phyloP scores from a whole-genome alignment of 1,140 invertebrate species.

The Pachyrhynchus sulphureomaculatus region DNA sequence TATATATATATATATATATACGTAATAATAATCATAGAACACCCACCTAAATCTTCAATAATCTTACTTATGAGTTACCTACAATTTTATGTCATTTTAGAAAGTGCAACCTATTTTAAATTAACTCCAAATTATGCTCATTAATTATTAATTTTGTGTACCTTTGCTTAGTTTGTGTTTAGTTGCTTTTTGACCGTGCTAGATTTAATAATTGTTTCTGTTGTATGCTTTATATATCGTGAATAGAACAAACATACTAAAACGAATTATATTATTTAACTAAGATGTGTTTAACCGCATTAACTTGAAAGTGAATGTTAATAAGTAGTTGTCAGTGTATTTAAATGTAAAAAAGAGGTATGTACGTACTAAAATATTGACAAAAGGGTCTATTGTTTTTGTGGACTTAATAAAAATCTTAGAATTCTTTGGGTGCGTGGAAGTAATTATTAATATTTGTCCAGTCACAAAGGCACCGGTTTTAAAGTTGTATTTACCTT shows the following conservation, averaged over 20 bases:
- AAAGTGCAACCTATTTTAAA: neutral
- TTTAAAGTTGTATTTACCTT: neutral
- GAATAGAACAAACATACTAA: too few relatives aligned
- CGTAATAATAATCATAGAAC: too few relatives aligned
- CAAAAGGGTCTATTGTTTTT: neutral
- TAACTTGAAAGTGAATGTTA: too few relatives aligned
- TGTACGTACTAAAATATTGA: neutral
- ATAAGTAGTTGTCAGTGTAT: neutral
- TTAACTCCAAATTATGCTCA: neutral
- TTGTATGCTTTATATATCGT: neutral
- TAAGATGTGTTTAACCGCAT: too few relatives aligned
- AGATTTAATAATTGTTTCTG: neutral
- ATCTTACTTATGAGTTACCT: neutral
- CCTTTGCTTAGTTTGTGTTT: neutral
- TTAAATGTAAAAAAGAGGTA: neutral
- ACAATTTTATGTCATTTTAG: slow-evolving; percentile 4
- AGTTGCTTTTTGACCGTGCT: neutral
- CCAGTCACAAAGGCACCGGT: neutral
- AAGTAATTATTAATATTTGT: slow-evolving; percentile 3
- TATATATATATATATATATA: too few relatives aligned
- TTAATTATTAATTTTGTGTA: slow-evolving; percentile 3
- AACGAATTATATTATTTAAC: too few relatives aligned
- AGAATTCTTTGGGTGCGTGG: neutral
- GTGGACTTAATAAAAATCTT: neutral
- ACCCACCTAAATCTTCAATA: neutral